Evolutionary conservation across 1,140 invertebrate species (phyloP).

Genomic region (Pseudobourletiella spinata): DNA sequence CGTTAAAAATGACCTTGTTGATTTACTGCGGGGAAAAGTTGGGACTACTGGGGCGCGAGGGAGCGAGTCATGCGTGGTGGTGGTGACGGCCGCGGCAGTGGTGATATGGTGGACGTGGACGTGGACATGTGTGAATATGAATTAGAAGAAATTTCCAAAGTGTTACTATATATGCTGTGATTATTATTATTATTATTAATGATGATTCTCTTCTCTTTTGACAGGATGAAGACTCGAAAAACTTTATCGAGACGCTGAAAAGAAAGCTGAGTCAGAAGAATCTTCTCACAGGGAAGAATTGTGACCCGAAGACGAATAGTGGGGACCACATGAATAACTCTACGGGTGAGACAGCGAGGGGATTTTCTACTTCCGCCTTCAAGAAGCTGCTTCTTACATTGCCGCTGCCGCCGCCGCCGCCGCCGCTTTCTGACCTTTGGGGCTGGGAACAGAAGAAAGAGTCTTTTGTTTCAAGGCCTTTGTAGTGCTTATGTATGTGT

Average conservation of each 20-base stretch:
- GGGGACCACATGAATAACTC: conserved; percentile 16
- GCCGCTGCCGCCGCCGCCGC: neutral
- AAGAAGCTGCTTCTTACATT: neutral
- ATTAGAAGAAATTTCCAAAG: too few relatives aligned
- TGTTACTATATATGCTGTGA: too few relatives aligned
- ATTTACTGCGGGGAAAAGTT: neutral
- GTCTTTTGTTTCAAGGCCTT: neutral
- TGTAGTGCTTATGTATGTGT: neutral
- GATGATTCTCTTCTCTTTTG: neutral
- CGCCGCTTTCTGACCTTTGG: neutral
- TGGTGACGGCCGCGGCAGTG: too few relatives aligned
- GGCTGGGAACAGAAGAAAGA: too few relatives aligned
- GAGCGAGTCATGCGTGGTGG: neutral
- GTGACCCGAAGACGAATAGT: conserved; percentile 22
- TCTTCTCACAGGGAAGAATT: conserved; percentile 18
- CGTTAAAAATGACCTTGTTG: too few relatives aligned
- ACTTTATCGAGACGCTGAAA: conserved; percentile 35
- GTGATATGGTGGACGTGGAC: neutral
- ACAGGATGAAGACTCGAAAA: conserved; percentile 35
- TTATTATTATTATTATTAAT: neutral
- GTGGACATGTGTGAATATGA: too few relatives aligned
- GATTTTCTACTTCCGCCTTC: conserved; percentile 7
- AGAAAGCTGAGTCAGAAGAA: conserved; percentile 35
- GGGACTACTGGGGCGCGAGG: neutral
- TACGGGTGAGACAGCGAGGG: conserved; percentile 20